These are phyloP conservation scores for Callipepla squamata DNA, from an alignment of 2,113 vertebrate species.

Conservation along the genomic window DNA sequence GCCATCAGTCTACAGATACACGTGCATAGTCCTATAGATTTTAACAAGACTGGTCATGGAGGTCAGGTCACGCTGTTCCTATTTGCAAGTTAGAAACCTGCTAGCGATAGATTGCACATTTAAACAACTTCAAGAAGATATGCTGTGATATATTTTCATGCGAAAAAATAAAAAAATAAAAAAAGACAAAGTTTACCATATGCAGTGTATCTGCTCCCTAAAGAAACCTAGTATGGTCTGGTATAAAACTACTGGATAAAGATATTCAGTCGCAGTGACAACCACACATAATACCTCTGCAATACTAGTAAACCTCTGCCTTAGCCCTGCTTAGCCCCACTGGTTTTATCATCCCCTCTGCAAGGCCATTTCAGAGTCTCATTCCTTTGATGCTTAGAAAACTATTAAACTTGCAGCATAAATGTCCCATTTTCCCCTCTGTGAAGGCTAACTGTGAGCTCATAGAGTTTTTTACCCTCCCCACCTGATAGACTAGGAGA, in stretches of 20 bases:
- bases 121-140: background rate
- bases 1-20: background rate
- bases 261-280: too few species aligned
- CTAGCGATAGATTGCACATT: background rate
- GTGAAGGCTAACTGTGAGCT: background rate
- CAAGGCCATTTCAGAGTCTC: background rate
- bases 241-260: background rate
- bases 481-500: background rate
- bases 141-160: background rate
- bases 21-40: background rate
- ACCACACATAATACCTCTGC: background rate
- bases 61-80: background rate
- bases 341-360: accelerated
- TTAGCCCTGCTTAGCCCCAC: background rate
- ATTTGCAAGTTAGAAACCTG: background rate
- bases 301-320: background rate
- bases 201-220: background rate
- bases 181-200: background rate
- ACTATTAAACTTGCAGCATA: background rate
- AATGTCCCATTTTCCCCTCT: background rate
- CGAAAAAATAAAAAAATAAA: background rate
- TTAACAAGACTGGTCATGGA: background rate
- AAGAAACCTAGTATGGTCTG: background rate
- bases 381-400: background rate
- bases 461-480: background rate